Conservation (phyloP, 1,140 invertebrate species). For the Ips nitidus region DNA sequence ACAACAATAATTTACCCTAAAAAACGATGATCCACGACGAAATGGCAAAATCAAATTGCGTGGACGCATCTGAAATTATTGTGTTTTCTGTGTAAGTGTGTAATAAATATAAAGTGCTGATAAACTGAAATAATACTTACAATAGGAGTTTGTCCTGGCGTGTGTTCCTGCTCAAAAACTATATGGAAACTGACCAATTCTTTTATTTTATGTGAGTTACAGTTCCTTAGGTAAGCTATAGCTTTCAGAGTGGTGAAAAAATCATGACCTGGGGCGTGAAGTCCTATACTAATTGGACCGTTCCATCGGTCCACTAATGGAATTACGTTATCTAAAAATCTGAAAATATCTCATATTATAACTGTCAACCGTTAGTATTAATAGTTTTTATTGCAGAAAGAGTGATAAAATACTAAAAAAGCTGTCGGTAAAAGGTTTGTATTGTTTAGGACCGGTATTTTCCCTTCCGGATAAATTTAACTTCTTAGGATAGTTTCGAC, state of each 20-base stretch:
- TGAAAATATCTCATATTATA: slow-evolving; percentile 24
- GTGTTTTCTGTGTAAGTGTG: not conserved
- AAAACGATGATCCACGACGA: too few relatives aligned
- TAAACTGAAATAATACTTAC: not conserved
- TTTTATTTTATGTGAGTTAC: slow-evolving; percentile 54
- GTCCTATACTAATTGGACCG: slow-evolving; percentile 69
- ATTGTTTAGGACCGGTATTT: not conserved
- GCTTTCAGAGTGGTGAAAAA: slow-evolving; percentile 59
- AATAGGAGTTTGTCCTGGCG: slow-evolving; percentile 50
- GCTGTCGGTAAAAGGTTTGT: not conserved
- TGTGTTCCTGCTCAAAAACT: slow-evolving; percentile 64
- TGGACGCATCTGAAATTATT: not conserved
- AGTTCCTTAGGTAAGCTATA: slow-evolving; percentile 62
- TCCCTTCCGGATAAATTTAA: too few relatives aligned
- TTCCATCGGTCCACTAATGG: slow-evolving; percentile 47
- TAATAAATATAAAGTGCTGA: not conserved
- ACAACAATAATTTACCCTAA: too few relatives aligned
- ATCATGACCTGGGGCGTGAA: slow-evolving; percentile 70
- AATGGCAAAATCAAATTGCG: too few relatives aligned
- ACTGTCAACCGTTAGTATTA: not conserved
- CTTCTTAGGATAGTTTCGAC: too few relatives aligned
- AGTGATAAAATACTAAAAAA: too few relatives aligned
- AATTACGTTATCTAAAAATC: slow-evolving; percentile 47
- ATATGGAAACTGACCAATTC: slow-evolving; percentile 67
- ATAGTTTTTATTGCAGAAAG: too few relatives aligned